Percentiles rank a stretch among this genome's conserved stretches.
phyloP scores from a whole-genome alignment of 2,888 invertebrate species.

The Theodoxus fluviatilis region DNA sequence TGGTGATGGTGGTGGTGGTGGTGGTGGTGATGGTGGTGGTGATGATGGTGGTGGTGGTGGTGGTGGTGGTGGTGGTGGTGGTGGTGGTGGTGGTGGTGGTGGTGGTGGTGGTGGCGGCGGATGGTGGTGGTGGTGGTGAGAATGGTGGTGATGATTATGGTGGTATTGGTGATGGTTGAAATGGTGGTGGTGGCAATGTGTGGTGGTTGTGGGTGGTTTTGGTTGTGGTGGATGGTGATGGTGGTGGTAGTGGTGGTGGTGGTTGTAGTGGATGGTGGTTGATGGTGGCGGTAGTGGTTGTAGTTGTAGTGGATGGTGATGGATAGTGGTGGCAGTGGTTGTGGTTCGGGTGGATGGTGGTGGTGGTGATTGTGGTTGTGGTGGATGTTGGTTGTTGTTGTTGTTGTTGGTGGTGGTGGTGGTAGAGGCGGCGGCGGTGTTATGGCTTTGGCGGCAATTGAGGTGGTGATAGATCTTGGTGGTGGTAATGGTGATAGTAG shows the following conservation, averaged over 20 bases:
- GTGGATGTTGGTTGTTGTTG: neutral
- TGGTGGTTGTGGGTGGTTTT: neutral
- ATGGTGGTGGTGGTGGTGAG: constrained; percentile 8
- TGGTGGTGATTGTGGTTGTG: neutral
- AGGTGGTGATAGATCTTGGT: neutral
- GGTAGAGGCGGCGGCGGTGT: neutral
- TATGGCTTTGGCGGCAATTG: neutral
- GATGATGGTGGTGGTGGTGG: constrained; percentile 1
- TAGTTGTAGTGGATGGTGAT: neutral
- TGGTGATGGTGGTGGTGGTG: constrained; percentile 14
- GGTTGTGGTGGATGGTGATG: no score
- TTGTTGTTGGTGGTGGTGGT: neutral
- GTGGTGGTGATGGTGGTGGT: neutral
- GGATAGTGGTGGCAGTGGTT: neutral
- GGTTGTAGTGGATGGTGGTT: no score
- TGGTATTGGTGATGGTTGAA: neutral
- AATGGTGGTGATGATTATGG: neutral
- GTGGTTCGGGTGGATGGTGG: neutral
- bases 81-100: neutral
- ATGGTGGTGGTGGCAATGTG: neutral
- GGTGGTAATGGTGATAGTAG: no score
- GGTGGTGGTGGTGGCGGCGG: neutral
- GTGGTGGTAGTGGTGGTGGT: no score
- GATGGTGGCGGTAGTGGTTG: constrained; percentile 9
- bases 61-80: constrained; percentile 2